These are phyloP conservation scores for Rotaria macrura DNA, from an alignment of 2,888 invertebrate species.

Conservation along the genomic window DNA sequence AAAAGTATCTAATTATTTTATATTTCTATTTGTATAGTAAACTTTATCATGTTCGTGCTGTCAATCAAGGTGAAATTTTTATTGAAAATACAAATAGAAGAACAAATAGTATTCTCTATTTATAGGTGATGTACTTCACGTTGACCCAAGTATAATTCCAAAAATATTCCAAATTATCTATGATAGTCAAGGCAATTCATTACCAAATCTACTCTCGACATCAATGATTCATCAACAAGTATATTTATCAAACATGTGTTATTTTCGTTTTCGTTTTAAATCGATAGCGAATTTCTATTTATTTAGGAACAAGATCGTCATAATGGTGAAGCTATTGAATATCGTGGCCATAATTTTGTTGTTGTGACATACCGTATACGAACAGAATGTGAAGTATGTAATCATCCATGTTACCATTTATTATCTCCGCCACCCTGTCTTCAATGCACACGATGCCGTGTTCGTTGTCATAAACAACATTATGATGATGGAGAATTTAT, in stretches of 20 bases:
- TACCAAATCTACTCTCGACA: background rate
- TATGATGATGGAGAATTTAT: slow-evolving; percentile 73
- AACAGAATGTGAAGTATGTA: slow-evolving; percentile 90
- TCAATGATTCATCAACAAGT: background rate
- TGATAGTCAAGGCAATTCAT: slow-evolving; percentile 11
- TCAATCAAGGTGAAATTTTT: slow-evolving; percentile 61
- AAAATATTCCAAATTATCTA: slow-evolving; percentile 61
- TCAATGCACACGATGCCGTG: slow-evolving; percentile 80
- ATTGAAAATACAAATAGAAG: background rate
- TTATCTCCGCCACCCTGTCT: slow-evolving; percentile 91
- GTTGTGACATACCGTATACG: slow-evolving; percentile 95
- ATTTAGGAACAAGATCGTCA: background rate
- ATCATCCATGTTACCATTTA: slow-evolving; percentile 91
- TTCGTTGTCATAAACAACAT: slow-evolving; percentile 95
- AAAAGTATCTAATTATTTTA: background rate
- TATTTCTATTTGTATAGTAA: slow-evolving; percentile 59
- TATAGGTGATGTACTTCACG: slow-evolving; percentile 78
- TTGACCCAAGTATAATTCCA: slow-evolving; percentile 96
- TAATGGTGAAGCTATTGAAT: background rate
- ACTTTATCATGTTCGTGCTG: slow-evolving; percentile 93
- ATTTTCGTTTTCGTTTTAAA: background rate
- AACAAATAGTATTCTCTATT: background rate
- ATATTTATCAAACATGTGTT: background rate
- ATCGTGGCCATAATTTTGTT: slow-evolving; percentile 84
- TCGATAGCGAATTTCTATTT: background rate